These are phyloP conservation scores for Atethmia centrago DNA, from an alignment of 2,888 invertebrate species.

Conservation along the genomic window DNA sequence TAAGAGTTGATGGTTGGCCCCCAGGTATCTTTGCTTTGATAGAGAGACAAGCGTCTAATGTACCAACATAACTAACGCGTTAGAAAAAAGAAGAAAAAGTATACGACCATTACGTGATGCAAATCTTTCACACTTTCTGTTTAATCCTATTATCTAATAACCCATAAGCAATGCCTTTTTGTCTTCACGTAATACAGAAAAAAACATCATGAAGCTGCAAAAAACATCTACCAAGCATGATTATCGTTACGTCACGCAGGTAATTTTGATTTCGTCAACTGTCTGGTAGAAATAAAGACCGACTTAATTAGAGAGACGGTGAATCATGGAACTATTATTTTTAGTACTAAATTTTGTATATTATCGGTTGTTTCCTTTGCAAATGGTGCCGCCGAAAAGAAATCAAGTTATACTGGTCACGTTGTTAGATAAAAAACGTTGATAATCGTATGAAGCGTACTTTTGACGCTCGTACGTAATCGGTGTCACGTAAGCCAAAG, in stretches of 20 bases:
- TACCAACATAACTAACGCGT: not conserved
- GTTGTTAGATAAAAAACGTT: slow-evolving; percentile 36
- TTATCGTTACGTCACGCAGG: slow-evolving; percentile 29
- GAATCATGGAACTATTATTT: slow-evolving; percentile 1
- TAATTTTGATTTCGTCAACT: slow-evolving; percentile 47
- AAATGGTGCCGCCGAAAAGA: not conserved
- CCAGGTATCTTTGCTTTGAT: too few relatives aligned
- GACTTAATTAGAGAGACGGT: slow-evolving; percentile 17
- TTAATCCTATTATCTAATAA: slow-evolving; percentile 24
- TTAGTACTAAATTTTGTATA: not conserved
- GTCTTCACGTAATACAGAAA: slow-evolving; percentile 22
- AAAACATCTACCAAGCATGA: not conserved
- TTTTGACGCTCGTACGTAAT: slow-evolving; percentile 46
- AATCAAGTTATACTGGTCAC: slow-evolving; percentile 7
- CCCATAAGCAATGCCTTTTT: slow-evolving; percentile 5
- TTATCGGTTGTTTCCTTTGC: not conserved
- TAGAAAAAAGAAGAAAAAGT: not conserved
- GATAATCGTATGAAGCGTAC: slow-evolving; percentile 45
- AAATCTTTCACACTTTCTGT: slow-evolving; percentile 40
- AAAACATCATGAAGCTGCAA: not conserved
- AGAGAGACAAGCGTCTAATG: not conserved
- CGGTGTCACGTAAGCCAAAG: slow-evolving; percentile 44
- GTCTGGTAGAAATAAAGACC: slow-evolving; percentile 7
- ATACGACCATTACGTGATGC: slow-evolving; percentile 19
- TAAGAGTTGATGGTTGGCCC: too few relatives aligned